These are phyloP conservation scores for Centropus unirufus DNA, from an alignment of 2,113 vertebrate genomes.

Conservation along the genomic window DNA sequence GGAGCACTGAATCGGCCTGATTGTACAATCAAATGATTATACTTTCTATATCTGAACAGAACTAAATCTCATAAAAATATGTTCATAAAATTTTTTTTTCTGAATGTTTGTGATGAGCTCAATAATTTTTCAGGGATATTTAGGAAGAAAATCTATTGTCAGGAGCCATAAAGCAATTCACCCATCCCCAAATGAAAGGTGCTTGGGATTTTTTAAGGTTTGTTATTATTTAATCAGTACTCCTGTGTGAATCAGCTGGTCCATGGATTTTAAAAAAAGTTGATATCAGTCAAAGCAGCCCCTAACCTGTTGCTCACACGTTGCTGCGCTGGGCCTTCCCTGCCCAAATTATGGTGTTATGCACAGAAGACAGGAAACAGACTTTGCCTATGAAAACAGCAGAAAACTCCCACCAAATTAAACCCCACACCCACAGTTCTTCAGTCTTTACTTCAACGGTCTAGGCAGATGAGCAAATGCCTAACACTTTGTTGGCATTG, in stretches of 20 bases:
- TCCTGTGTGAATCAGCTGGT: not conserved
- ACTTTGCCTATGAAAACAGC: not conserved
- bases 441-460: not conserved
- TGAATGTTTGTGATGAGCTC: not conserved
- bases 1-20: not conserved
- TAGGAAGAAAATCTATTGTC: not conserved
- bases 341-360: not conserved
- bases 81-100: not conserved
- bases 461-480: not conserved
- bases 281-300: not conserved
- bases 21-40: not conserved
- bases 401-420: not conserved
- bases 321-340: not conserved
- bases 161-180: not conserved
- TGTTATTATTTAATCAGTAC: not conserved
- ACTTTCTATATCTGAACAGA: not conserved
- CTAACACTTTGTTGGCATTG: not conserved
- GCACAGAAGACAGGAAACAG: not conserved
- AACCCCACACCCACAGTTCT: not conserved
- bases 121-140: not conserved
- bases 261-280: not conserved
- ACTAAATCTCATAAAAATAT: not conserved
- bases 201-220: not conserved
- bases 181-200: not conserved
- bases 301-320: not conserved